phyloP scores from a whole-genome alignment of 2,797 vertebrate genomes.

The Nyctalus aviator region DNA sequence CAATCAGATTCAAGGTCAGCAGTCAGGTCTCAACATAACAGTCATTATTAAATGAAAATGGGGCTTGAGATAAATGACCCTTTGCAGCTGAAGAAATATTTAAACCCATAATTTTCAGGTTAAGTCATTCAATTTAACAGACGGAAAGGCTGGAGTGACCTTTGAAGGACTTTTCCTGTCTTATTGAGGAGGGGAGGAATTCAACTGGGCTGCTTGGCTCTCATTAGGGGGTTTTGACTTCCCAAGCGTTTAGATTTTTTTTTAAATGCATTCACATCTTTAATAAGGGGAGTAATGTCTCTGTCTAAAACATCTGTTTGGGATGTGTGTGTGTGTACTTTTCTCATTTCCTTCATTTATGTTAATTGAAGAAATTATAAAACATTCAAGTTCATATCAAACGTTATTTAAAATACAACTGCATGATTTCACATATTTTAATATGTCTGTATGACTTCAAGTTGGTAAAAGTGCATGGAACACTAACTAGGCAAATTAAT shows the following conservation, averaged over 20 bases:
- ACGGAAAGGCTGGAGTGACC: not conserved
- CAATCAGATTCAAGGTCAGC: not conserved
- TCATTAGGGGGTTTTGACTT: constrained; percentile 63
- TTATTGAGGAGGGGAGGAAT: not conserved
- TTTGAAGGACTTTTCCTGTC: not conserved
- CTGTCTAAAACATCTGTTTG: constrained; percentile 80
- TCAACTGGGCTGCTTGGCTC: constrained; percentile 65
- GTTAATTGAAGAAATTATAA: constrained; percentile 83
- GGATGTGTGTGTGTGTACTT: not conserved
- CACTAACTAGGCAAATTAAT: not conserved
- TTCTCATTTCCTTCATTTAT: constrained; percentile 76
- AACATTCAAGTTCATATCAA: constrained; percentile 73
- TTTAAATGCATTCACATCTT: constrained; percentile 58
- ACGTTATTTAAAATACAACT: constrained; percentile 76
- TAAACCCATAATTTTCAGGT: constrained; percentile 47
- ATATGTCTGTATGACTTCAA: constrained; percentile 59
- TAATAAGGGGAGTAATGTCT: constrained; percentile 79
- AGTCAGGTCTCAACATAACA: not conserved
- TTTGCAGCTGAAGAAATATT: constrained; percentile 62
- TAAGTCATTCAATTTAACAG: constrained; percentile 12
- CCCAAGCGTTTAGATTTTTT: constrained; percentile 68
- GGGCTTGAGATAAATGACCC: not conserved
- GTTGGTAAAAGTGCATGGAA: not conserved
- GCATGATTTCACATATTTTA: constrained; percentile 78
- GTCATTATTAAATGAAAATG: constrained; percentile 35